Evolutionary conservation across 2,113 vertebrate species (phyloP).

Genomic region (Tragelaphus strepsiceros): DNA sequence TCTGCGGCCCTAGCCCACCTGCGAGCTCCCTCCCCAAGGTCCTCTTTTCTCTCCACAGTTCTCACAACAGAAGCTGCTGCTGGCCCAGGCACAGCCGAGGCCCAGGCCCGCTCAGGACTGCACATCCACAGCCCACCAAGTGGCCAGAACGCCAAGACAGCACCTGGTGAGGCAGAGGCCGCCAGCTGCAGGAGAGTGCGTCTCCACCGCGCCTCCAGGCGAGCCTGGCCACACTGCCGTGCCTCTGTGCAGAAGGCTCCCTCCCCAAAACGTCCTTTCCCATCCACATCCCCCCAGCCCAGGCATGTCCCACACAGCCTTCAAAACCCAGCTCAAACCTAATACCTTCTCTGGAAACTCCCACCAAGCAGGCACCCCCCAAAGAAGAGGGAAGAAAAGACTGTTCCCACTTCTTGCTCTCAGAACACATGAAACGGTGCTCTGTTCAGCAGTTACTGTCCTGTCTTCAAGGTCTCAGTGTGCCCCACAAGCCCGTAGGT

Average conservation of each 20-base stretch:
- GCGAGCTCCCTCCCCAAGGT: neutral
- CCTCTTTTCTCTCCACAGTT: neutral
- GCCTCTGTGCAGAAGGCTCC: fast-evolving
- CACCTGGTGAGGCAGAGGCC: neutral
- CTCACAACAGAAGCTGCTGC: neutral
- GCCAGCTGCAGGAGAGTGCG: neutral
- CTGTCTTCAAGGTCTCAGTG: neutral
- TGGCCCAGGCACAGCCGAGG: too few species aligned
- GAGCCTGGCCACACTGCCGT: fast-evolving
- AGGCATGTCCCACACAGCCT: fast-evolving
- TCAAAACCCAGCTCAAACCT: neutral
- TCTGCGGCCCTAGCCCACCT: neutral
- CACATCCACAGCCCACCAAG: fast-evolving
- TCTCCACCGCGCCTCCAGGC: fast-evolving
- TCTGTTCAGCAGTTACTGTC: neutral
- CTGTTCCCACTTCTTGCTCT: fast-evolving
- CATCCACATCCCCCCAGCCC: fast-evolving
- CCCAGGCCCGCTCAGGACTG: fast-evolving
- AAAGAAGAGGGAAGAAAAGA: neutral
- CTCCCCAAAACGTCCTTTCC: neutral
- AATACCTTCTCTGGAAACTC: neutral
- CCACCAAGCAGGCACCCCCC: neutral
- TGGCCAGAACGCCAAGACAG: neutral
- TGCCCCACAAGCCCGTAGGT: fast-evolving
- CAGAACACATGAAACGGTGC: fast-evolving